Evolutionary conservation across 2,888 invertebrate genomes (phyloP).

Genomic region (Plebejus argus): DNA sequence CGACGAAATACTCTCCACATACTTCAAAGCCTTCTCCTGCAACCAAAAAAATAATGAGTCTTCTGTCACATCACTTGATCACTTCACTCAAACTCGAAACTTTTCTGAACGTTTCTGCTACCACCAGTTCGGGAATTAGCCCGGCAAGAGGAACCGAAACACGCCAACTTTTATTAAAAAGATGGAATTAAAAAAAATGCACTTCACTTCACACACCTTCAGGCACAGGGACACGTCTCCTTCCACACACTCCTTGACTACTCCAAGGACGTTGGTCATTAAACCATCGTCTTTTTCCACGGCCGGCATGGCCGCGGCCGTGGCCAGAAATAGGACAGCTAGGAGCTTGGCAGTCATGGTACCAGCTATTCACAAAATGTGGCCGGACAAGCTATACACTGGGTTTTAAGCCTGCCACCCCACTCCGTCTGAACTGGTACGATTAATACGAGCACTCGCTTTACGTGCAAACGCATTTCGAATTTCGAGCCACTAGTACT

Average conservation of each 20-base stretch:
- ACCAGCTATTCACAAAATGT: slow-evolving; percentile 74
- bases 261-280: slow-evolving; percentile 79
- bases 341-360: slow-evolving; percentile 72
- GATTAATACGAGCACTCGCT: slow-evolving; percentile 61
- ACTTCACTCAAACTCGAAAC: slow-evolving; percentile 25
- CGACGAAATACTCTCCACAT: slow-evolving; percentile 80
- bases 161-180: too few species aligned
- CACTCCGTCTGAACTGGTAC: slow-evolving; percentile 71
- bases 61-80: slow-evolving; percentile 37
- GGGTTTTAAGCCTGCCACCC: slow-evolving; percentile 76
- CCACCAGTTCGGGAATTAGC: too few species aligned
- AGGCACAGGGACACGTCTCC: slow-evolving; percentile 86
- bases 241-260: slow-evolving; percentile 86
- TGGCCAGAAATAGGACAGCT: slow-evolving; percentile 75
- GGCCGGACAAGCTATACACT: slow-evolving; percentile 61
- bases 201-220: slow-evolving; percentile 78
- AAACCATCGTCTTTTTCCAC: slow-evolving; percentile 75
- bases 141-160: too few species aligned
- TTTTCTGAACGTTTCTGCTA: too few species aligned
- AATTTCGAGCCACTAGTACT: slow-evolving; percentile 2
- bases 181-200: slow-evolving; percentile 31
- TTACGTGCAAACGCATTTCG: slow-evolving; percentile 52
- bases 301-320: slow-evolving; percentile 74
- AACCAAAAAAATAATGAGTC: slow-evolving; percentile 66
- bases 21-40: slow-evolving; percentile 87